Percentiles rank a stretch among this genome's conserved stretches.
These are phyloP conservation scores for Rhopalosiphum maidis DNA, from an alignment of 1,140 invertebrate genomes.

Conservation along the genomic window DNA sequence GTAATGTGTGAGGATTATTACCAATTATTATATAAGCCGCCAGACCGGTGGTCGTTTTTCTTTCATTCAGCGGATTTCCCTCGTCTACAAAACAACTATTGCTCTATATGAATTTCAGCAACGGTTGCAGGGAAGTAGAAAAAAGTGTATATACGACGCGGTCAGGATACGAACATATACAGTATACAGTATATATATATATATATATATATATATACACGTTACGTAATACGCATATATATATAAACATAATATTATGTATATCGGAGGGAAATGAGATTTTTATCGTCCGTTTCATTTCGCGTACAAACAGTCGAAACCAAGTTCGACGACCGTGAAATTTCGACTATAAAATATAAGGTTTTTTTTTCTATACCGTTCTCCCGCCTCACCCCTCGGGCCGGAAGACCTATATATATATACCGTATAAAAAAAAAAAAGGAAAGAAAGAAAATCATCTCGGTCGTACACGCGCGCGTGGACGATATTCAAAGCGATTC, in stretches of 20 bases:
- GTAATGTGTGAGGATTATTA: neutral
- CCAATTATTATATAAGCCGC: neutral
- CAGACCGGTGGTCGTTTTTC: neutral
- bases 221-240: neutral
- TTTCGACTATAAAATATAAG: conserved; percentile 26
- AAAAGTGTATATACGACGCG: neutral
- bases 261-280: neutral
- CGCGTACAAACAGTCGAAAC: neutral
- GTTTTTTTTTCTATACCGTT: neutral
- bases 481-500: conserved; percentile 41
- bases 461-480: neutral
- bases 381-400: neutral
- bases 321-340: conserved; percentile 33
- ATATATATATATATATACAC: too few species aligned
- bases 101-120: neutral
- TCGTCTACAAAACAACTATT: neutral
- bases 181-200: too few species aligned
- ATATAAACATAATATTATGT: neutral
- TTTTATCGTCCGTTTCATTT: conserved; percentile 16
- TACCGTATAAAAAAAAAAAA: neutral
- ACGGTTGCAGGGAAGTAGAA: too few species aligned
- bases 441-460: neutral
- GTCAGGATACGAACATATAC: neutral
- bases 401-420: neutral
- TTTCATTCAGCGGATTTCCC: neutral